Evolutionary conservation across 2,888 invertebrate species (phyloP).

Genomic region (Plebejus melissa): DNA sequence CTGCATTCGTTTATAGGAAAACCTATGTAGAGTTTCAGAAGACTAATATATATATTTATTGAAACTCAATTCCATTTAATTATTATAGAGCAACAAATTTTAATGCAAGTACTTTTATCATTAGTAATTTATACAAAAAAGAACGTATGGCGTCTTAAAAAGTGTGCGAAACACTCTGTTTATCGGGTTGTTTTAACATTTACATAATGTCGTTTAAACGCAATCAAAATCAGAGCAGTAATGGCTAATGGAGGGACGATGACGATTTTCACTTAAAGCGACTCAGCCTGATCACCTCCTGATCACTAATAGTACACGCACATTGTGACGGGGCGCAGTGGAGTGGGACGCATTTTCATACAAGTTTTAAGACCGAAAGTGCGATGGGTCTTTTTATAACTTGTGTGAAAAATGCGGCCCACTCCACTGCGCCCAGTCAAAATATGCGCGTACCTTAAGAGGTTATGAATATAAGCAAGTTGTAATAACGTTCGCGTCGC

Average conservation of each 20-base stretch:
- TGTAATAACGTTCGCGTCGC: slow-evolving; percentile 49
- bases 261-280: slow-evolving; percentile 40
- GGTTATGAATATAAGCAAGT: slow-evolving; percentile 50
- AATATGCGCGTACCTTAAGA: slow-evolving; percentile 41
- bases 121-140: neutral
- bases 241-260: slow-evolving; percentile 42
- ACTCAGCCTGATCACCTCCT: slow-evolving; percentile 32
- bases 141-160: neutral
- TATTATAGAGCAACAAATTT: too few relatives aligned
- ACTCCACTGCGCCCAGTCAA: neutral
- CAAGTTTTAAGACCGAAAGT: neutral
- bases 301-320: neutral
- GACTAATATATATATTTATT: too few relatives aligned
- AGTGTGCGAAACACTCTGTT: neutral
- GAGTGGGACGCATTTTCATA: neutral
- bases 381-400: neutral
- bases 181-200: neutral
- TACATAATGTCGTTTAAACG: slow-evolving; percentile 32
- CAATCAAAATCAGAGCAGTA: slow-evolving; percentile 34
- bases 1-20: too few relatives aligned
- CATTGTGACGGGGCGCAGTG: neutral
- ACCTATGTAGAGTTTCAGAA: too few relatives aligned
- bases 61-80: too few relatives aligned
- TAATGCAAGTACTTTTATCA: too few relatives aligned
- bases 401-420: neutral